Percentiles rank a stretch among this genome's conserved stretches.
Conservation (phyloP, 2,888 invertebrate species). For the Cephus pulcher region DNA sequence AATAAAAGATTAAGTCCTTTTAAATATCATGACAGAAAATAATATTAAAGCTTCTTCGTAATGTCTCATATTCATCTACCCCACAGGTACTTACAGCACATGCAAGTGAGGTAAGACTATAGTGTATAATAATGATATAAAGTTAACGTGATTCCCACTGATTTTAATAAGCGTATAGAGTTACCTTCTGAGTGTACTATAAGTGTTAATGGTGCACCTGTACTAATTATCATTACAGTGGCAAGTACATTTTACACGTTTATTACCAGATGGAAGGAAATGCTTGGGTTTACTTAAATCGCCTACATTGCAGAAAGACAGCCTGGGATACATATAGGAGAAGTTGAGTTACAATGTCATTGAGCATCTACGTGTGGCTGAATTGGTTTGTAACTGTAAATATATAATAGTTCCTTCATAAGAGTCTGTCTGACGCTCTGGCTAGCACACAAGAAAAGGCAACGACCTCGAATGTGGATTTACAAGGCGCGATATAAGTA, state of each 20-base stretch:
- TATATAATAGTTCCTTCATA: slow-evolving; percentile 30
- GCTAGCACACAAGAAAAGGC: slow-evolving; percentile 46
- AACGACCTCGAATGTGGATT: slow-evolving; percentile 52
- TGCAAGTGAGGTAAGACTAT: neutral
- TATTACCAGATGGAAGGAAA: neutral
- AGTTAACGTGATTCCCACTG: neutral
- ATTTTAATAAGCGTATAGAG: neutral
- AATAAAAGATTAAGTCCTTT: neutral
- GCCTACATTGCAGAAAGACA: neutral
- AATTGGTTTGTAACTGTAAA: slow-evolving; percentile 38
- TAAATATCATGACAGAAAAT: neutral
- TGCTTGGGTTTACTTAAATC: neutral
- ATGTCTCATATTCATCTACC: too few relatives aligned
- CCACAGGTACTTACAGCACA: too few relatives aligned
- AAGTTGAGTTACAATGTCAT: neutral
- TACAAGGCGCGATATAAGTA: slow-evolving; percentile 41
- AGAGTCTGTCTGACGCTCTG: slow-evolving; percentile 41
- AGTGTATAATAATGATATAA: neutral
- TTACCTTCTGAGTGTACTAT: neutral
- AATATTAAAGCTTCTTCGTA: neutral
- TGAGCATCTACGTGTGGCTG: slow-evolving; percentile 15
- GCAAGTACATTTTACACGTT: neutral
- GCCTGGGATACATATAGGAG: neutral
- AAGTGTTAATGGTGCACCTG: neutral
- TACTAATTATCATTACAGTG: neutral